phyloP scores from a whole-genome alignment of 2,113 vertebrate genomes.

The Brachyhypopomus gauderio region DNA sequence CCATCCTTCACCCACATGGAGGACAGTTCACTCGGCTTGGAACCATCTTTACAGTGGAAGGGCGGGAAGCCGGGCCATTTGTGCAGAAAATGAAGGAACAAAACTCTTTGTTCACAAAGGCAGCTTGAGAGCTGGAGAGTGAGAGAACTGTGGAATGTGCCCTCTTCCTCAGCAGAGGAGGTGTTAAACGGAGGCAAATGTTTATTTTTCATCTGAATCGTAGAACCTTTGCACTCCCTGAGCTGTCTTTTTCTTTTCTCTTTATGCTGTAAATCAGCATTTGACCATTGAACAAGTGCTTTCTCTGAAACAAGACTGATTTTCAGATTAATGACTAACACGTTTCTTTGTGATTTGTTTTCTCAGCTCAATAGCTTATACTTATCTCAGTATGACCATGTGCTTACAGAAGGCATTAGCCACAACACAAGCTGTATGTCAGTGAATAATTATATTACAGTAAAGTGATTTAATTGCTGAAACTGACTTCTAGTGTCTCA shows the following conservation, averaged over 20 bases:
- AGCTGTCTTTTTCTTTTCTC: conserved; percentile 49
- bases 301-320: conserved; percentile 36
- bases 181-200: background rate
- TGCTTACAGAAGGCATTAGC: conserved; percentile 58
- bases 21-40: conserved; percentile 1
- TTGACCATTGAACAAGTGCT: conserved; percentile 17
- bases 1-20: background rate
- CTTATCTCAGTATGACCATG: conserved; percentile 23
- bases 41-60: background rate
- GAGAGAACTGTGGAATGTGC: conserved; percentile 2
- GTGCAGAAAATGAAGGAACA: background rate
- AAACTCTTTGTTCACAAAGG: background rate
- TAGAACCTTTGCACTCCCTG: conserved; percentile 43
- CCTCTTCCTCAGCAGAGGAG: conserved; percentile 29
- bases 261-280: conserved; percentile 44
- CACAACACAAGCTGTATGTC: conserved; percentile 49
- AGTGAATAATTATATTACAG: conserved; percentile 48
- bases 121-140: conserved; percentile 12
- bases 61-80: background rate
- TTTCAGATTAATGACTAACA: conserved; percentile 41
- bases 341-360: conserved; percentile 33
- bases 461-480: conserved; percentile 49
- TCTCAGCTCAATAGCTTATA: conserved; percentile 46
- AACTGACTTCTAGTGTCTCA: conserved; percentile 27
- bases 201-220: conserved; percentile 38